Evolutionary conservation across 1,140 invertebrate genomes (phyloP), one percentile per base, ranked within the genome.

Genomic region (Aphelenchoides besseyi): DNA sequence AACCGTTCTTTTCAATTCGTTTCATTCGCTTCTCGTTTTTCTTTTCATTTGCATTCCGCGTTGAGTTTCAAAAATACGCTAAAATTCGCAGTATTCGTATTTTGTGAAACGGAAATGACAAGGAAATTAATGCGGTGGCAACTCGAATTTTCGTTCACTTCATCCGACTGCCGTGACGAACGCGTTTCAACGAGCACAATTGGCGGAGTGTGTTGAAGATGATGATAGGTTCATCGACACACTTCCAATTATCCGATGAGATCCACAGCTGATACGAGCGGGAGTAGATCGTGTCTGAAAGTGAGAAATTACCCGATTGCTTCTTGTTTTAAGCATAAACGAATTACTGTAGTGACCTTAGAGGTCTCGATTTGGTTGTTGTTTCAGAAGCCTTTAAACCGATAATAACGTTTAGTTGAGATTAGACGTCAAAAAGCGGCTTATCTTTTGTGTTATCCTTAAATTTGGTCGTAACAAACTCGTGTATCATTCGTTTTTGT

Each of bases 401-500:
- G 41, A 23, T 48, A 16, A 48, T 48, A 23, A 48, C 12, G 41
- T 12, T 12, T 23, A 23, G 41, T 23, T 48, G 12, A 48, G 41
- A 48, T 48, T 48, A 48, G 41, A 48, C 41, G 41, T 48, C 41
- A 48, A 48, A n/a, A 48, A 48, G 41, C 41, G 41, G 41, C 41
- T 48, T 16, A 48, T 48, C 41, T 48, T 48, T 48, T 48, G 41
- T 23, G 12, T 48, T 48, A 23, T 48, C 12, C n/a, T n/a, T n/a
- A n/a, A n/a, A n/a, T n/a, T n/a, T n/a, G n/a, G n/a, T n/a, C n/a
- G n/a, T n/a, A n/a, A n/a, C n/a, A n/a, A n/a, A n/a, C n/a, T n/a
- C n/a, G n/a, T n/a, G n/a, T n/a, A n/a, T n/a, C n/a, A n/a, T n/a
- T n/a, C n/a, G n/a, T n/a, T n/a, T n/a, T n/a, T n/a, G n/a, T n/a